Evolutionary conservation across 2,888 invertebrate genomes (phyloP).

Genomic region (Clitarchus hookeri): DNA sequence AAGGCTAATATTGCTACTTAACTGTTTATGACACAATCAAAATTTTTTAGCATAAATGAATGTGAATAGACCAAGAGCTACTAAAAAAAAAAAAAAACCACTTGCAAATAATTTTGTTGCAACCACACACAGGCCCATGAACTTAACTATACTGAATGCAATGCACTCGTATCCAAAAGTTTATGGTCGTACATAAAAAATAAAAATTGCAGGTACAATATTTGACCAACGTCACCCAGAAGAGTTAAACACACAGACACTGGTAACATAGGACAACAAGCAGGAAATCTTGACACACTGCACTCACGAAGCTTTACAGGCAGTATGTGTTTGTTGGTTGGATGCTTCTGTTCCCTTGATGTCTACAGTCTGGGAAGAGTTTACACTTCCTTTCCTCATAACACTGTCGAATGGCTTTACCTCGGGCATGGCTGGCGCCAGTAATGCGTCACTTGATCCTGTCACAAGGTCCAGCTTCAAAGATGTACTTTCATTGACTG

Average conservation of each 20-base stretch:
- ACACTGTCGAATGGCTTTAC: not conserved
- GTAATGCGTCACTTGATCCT: not conserved
- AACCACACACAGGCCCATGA: not conserved
- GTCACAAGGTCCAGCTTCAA: not conserved
- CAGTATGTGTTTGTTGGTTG: not conserved
- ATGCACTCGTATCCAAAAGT: not conserved
- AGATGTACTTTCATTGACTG: not conserved
- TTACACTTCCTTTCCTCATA: not conserved
- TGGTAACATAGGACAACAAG: not conserved
- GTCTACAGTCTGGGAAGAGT: not conserved
- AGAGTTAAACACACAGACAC: not conserved
- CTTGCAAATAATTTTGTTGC: not conserved
- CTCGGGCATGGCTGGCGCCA: not conserved
- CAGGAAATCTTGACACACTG: not conserved
- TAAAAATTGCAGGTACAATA: not conserved
- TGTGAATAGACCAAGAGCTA: not conserved
- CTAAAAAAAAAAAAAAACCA: not conserved
- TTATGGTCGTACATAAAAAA: not conserved
- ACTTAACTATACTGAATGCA: not conserved
- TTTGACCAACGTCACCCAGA: not conserved
- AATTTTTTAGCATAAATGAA: not conserved
- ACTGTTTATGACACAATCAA: not conserved
- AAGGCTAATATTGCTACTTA: not conserved
- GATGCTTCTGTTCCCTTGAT: not conserved
- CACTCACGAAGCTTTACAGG: not conserved